A percentile compares a stretch with the other conserved stretches of the same genome.
Conservation (phyloP, 2,797 vertebrate species). For the Enoplosus armatus region DNA sequence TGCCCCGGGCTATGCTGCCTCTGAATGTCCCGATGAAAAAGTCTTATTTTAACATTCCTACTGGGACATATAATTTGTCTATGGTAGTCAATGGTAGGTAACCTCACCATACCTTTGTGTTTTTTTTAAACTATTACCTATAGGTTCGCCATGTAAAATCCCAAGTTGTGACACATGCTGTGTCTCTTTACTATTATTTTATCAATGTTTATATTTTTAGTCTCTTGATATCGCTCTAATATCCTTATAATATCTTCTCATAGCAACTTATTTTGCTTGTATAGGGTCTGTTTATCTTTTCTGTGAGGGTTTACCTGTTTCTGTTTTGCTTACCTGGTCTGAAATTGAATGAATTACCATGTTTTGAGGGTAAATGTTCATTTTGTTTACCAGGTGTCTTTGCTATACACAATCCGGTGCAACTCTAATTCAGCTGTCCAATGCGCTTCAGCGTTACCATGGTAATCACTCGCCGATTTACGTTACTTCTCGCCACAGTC, state of each 20-base stretch:
- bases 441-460: slow-evolving; percentile 80
- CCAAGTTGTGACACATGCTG: too few species aligned
- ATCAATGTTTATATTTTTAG: not conserved
- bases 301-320: not conserved
- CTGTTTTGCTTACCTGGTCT: not conserved
- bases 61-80: not conserved
- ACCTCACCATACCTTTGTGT: not conserved
- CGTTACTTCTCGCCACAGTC: slow-evolving; percentile 53
- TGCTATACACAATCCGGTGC: slow-evolving; percentile 25
- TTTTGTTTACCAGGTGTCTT: slow-evolving; percentile 18
- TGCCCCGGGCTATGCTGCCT: slow-evolving; percentile 29
- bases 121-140: not conserved
- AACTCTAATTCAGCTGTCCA: slow-evolving; percentile 57
- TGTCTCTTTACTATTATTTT: not conserved
- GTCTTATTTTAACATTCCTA: slow-evolving; percentile 20
- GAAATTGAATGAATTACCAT: not conserved
- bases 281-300: not conserved
- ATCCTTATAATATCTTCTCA: not conserved
- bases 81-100: not conserved
- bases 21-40: slow-evolving; percentile 12
- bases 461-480: slow-evolving; percentile 76
- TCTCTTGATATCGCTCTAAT: not conserved
- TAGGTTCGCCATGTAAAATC: not conserved
- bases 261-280: not conserved
- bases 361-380: not conserved